Evolutionary conservation across 2,797 vertebrate species (phyloP), one percentile per base, ranked within the genome.

Genomic region (Typhlichthys subterraneus): DNA sequence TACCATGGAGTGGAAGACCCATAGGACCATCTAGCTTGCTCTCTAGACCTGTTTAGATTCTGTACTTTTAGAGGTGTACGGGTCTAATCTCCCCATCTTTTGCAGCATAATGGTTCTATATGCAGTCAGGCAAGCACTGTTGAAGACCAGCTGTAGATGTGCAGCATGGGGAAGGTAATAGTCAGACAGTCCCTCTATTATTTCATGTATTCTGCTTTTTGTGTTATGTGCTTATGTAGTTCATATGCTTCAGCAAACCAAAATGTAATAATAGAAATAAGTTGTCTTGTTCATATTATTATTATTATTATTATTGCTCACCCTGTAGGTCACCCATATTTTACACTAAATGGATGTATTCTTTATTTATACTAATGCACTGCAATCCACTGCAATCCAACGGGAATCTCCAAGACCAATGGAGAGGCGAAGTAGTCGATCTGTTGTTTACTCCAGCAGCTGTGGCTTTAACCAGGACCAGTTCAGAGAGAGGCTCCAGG

Each of bases 401-500:
- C 23, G 23, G 23, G 23, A 29, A 29, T 38, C 51, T 75, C 53
- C 47, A 51, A 87, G 86, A 67, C 60, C 89, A 31, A 56, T 89
- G 53, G 90, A 86, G 38, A 89, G 90, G 65, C 81, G 85, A 31
- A 83, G 69, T 13, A 19, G 87, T 0, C n/a, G 69, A 31, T 81
- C 85, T 6, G 9, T 95, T 4, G 79, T 95, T 4, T 94, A 95
- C 85, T 89, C 76, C 49, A 69, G 54, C 47, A 56, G 77, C 69
- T 89, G 92, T 67, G 89, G 89, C 58, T 94, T 94, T 74, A 54
- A 92, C 19, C 93, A 91, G 68, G 90, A 92, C 23, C 84, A 92
- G 69, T 83, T 97, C 65, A 91, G 87, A 81, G 86, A 89, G 69
- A 95, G 92, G 67, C 93, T 99, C 65, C 72, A 64, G 23, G 88